Evolutionary conservation across 35 echinoderm and acorn worm genomes (phyloP), one percentile per base, ranked within the genome.

Genomic region (Lytechinus pictus): DNA sequence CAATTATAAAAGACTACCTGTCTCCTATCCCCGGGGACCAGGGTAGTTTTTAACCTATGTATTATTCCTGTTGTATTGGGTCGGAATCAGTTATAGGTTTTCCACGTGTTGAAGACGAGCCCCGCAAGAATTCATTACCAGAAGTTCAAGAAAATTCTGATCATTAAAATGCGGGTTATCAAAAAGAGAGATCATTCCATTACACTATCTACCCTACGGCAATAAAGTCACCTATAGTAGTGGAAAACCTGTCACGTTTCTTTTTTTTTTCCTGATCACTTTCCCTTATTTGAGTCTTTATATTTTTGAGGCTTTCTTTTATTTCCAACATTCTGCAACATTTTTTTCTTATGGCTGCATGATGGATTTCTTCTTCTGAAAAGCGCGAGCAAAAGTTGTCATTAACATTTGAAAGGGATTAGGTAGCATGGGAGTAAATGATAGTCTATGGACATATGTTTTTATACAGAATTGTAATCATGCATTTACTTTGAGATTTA

Each of bases 161-260:
- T 79, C 66, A 79, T 79, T 24, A 79, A 79, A 79, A 79, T 79
- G 19, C 66, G 66, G 66, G 66, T 79, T 79, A 79, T 79, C 66
- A 24, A 79, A 79, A 16, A 7, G 21, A 44, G 66, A 24, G 66
- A 79, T 79, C 66, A 79, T 79, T n/a, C 66, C 66, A 79, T 79
- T 79, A 79, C 19, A 79, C 66, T 24, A 79, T 79, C 66, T 24
- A 16, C 19, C 66, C 66, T 79, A 16, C 19, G n/a, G 66, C 66
- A 44, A 44, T 44, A 24, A 79, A 79, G 66, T 24, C 66, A 79
- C 16, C 4, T 24, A 79, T 79, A 79, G 33, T 44, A 44, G 33
- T 44, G 33, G 33, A 79, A 71, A 79, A 79, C 66, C 66, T 79
- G 66, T 24, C 66, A 79, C 66, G 21, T 79, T 79, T 79, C 16